Base-by-base conservation (phyloP, 2,113 vertebrate genomes). In the Nerophis lumbriciformis region DNA sequence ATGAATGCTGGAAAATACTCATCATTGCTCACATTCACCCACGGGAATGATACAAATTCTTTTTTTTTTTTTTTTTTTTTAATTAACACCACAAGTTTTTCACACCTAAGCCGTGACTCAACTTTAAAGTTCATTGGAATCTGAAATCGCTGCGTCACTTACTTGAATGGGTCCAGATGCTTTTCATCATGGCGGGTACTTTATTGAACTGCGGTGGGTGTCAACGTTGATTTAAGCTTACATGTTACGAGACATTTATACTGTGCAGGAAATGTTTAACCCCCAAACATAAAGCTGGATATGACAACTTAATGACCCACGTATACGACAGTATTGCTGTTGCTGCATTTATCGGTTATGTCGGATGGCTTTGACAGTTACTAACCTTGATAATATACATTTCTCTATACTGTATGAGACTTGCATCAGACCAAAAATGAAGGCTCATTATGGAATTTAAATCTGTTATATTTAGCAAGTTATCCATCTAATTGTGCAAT, bases 161-260 rank as follows among this genome's bases (percentile, higher is more conserved):
- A 19, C 38, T 16, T n/a, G 16, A 44, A 28, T 4, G 28, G 28
- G 36, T 59, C 37, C 68, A 44, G 68, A 58, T 74, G 72, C 19
- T 76, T 72, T 64, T 21, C 68, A 72, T 76, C 52, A 66, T 56
- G 6, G 0, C 10, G 37, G 48, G 21, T 8, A 21, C 47, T 49
- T 16, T 48, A 62, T 60, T 60, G 52, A 54, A 61, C 54, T 54
- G 14, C 48, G 48, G 2, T 7, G 6, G 35, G 47, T 72, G 39
- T 45, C 47, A 13, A 56, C 16, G 50, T 63, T 72, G 61, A 58
- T 21, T 65, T 15, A 38, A 53, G 52, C 15, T 69, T 54, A 5
- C 44, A 14, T 16, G 6, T 45, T n/a, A 54, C 8, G 48, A 52
- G 65, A 21, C 37, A 9, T 36, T 59, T 52, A 45, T 6, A 51